Conservation (phyloP, 2,113 vertebrate genomes). For the Elephantulus edwardii region DNA sequence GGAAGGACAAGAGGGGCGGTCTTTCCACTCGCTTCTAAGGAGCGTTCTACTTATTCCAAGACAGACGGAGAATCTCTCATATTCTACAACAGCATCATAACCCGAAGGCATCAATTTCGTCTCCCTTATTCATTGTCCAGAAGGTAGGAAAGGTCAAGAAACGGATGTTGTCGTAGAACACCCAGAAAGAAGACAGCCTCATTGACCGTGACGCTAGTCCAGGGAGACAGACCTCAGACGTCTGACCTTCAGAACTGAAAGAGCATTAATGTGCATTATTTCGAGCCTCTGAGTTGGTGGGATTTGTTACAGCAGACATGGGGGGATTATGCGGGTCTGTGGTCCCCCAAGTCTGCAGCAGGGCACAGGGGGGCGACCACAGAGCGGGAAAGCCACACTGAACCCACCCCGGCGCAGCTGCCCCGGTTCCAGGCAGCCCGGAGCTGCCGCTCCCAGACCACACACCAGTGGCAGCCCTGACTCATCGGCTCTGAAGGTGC, state of each 20-base stretch:
- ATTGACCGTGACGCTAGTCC: rapidly evolving
- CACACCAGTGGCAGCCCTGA: constrained; percentile 50
- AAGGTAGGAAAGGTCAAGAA: background rate
- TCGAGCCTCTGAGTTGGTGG: background rate
- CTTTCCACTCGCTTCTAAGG: too few species aligned
- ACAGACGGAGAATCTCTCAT: too few species aligned
- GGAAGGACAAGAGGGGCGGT: too few species aligned
- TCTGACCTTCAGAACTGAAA: background rate
- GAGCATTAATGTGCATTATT: rapidly evolving
- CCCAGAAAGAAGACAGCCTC: background rate
- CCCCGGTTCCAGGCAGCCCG: background rate
- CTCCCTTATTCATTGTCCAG: too few species aligned
- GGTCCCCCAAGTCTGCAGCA: background rate
- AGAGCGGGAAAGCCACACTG: background rate
- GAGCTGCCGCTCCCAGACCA: constrained; percentile 21
- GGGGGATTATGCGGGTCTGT: background rate
- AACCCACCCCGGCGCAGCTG: background rate
- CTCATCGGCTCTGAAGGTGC: constrained; percentile 57
- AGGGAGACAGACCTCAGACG: background rate
- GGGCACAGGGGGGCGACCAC: background rate
- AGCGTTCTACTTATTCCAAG: too few species aligned
- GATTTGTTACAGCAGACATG: background rate
- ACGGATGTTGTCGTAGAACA: rapidly evolving
- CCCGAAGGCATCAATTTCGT: too few species aligned
- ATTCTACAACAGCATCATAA: too few species aligned